These are phyloP conservation scores for Platypus cylindrus DNA, from an alignment of 2,888 invertebrate genomes.

Conservation along the genomic window DNA sequence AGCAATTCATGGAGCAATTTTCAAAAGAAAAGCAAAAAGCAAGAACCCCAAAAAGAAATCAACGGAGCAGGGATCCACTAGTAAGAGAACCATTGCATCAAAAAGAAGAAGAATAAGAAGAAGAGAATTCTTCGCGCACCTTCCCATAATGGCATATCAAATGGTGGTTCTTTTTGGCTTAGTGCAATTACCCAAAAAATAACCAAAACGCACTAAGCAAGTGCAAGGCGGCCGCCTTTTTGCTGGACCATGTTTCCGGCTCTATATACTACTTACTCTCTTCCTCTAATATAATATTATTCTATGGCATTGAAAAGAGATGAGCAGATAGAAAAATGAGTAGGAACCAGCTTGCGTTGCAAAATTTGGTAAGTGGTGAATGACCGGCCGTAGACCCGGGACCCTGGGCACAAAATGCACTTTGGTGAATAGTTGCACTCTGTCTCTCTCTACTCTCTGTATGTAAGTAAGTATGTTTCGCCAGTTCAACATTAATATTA, in stretches of 20 bases:
- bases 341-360: slow-evolving; percentile 21
- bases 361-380: slow-evolving; percentile 32
- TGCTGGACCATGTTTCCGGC: slow-evolving; percentile 20
- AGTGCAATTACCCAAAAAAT: slow-evolving; percentile 17
- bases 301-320: slow-evolving; percentile 7
- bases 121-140: slow-evolving; percentile 9
- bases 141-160: slow-evolving; percentile 16
- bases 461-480: no score
- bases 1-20: no score
- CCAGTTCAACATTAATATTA: slow-evolving; percentile 7
- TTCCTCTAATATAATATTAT: slow-evolving; percentile 6
- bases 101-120: no score
- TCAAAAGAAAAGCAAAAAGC: no score
- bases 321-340: slow-evolving; percentile 14
- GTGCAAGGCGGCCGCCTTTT: slow-evolving; percentile 4
- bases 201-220: slow-evolving; percentile 11
- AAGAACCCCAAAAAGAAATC: no score
- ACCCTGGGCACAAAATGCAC: slow-evolving; percentile 20
- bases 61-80: no score
- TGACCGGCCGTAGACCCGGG: slow-evolving; percentile 34
- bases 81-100: no score
- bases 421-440: slow-evolving; percentile 17
- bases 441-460: slow-evolving; percentile 5
- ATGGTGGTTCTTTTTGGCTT: no score
- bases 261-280: slow-evolving; percentile 8